Percentiles rank a stretch among this genome's conserved stretches.
phyloP scores from a whole-genome alignment of 2,888 invertebrate genomes.

The Heliconius sara region DNA sequence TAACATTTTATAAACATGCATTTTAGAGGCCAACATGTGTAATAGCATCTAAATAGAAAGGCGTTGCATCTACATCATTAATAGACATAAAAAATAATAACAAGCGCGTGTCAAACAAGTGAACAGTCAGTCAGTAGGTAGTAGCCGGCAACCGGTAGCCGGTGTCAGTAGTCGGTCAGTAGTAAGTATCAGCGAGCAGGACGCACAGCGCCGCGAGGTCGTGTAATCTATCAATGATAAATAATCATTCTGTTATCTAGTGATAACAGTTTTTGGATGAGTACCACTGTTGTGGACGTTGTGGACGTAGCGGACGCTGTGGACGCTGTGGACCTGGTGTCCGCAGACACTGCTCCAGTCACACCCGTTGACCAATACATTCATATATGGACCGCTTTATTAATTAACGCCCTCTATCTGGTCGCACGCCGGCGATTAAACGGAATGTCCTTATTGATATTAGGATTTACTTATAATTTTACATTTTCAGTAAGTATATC shows the following conservation, averaged over 20 bases:
- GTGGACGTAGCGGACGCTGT: no score
- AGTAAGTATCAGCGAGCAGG: background rate
- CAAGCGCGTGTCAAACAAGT: no score
- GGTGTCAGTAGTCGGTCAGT: background rate
- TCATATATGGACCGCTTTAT: background rate
- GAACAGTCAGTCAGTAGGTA: background rate
- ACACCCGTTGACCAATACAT: background rate
- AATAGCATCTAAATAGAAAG: no score
- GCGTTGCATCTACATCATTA: no score
- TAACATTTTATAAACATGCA: no score
- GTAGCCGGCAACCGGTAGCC: background rate
- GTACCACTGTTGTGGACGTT: conserved; percentile 31
- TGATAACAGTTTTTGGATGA: conserved; percentile 40
- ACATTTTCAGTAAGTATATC: no score
- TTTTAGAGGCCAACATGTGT: no score
- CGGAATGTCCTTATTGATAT: no score
- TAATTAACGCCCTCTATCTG: background rate
- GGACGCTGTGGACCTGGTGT: background rate
- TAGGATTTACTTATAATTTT: no score
- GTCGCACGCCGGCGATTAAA: no score
- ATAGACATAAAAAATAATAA: no score
- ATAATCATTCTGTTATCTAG: conserved; percentile 38
- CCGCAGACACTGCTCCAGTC: background rate
- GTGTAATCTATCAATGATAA: conserved; percentile 28
- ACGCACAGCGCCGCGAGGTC: background rate